phyloP scores from a whole-genome alignment of 2,888 invertebrate genomes.

The Andrena dorsata region DNA sequence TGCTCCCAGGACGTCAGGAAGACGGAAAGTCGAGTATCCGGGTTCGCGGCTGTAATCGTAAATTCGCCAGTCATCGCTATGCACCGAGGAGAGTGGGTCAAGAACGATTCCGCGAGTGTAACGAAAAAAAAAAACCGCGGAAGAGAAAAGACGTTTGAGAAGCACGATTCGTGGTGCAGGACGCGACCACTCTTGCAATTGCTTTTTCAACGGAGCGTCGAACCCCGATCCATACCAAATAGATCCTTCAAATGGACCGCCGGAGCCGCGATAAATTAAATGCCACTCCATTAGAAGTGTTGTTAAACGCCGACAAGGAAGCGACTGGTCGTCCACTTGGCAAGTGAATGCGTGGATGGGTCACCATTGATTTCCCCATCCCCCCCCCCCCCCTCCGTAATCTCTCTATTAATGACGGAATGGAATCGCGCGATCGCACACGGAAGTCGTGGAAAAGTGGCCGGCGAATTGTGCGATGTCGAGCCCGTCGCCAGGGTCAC shows the following conservation, averaged over 20 bases:
- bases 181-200: slow-evolving; percentile 16
- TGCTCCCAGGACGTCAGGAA: neutral
- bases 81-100: slow-evolving; percentile 61
- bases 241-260: neutral
- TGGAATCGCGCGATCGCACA: neutral
- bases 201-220: slow-evolving; percentile 21
- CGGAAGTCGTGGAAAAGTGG: slow-evolving; percentile 19
- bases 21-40: slow-evolving; percentile 48
- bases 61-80: slow-evolving; percentile 53
- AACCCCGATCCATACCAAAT: slow-evolving; percentile 35
- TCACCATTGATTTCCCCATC: neutral
- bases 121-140: slow-evolving; percentile 30
- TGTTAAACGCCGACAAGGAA: neutral
- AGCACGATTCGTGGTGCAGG: slow-evolving; percentile 37
- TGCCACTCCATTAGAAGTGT: slow-evolving; percentile 13
- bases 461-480: slow-evolving; percentile 36
- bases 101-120: slow-evolving; percentile 48
- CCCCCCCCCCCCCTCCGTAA: no score
- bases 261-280: slow-evolving; percentile 20
- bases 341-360: neutral
- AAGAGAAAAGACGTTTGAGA: slow-evolving; percentile 31
- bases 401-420: slow-evolving; percentile 13
- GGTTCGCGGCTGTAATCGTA: slow-evolving; percentile 52
- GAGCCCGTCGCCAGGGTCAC: slow-evolving; percentile 47
- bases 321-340: neutral